phyloP scores from a whole-genome alignment of 2,797 vertebrate species.

The Merluccius polli region DNA sequence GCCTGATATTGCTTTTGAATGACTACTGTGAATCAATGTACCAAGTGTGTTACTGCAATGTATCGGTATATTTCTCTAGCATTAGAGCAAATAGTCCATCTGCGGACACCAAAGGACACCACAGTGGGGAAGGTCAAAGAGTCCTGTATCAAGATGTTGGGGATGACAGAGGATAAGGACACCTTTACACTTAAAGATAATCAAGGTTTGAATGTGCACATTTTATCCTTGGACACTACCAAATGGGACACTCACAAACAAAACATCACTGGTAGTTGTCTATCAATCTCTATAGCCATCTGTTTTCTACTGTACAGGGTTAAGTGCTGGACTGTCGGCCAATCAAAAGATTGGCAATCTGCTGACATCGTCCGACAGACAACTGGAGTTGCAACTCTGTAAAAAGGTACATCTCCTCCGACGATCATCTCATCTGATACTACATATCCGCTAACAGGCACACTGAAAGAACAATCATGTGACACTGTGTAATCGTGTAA shows the following conservation, averaged over 20 bases:
- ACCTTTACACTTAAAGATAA: conserved; percentile 60
- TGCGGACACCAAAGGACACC: conserved; percentile 65
- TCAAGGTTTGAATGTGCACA: conserved; percentile 45
- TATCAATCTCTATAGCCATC: not conserved
- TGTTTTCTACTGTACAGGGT: conserved; percentile 47
- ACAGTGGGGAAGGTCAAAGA: conserved; percentile 61
- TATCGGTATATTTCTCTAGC: conserved; percentile 52
- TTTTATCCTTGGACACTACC: not conserved
- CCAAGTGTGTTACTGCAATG: not conserved
- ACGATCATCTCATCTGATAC: not conserved
- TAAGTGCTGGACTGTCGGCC: conserved; percentile 52
- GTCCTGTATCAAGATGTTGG: conserved; percentile 66
- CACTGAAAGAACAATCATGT: not conserved
- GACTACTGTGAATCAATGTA: not conserved
- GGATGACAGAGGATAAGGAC: conserved; percentile 58
- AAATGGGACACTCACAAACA: not conserved
- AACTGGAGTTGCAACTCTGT: conserved; percentile 68
- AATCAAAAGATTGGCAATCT: conserved; percentile 68
- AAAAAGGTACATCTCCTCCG: conserved; percentile 55
- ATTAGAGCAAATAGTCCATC: conserved; percentile 66
- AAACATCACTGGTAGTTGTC: not conserved
- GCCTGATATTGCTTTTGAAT: not conserved
- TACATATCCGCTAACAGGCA: not conserved
- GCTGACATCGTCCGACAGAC: conserved; percentile 50
- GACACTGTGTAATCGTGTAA: conserved; percentile 2